Conservation (phyloP, 2,797 vertebrate species). For the Micrastur ruficollis region DNA sequence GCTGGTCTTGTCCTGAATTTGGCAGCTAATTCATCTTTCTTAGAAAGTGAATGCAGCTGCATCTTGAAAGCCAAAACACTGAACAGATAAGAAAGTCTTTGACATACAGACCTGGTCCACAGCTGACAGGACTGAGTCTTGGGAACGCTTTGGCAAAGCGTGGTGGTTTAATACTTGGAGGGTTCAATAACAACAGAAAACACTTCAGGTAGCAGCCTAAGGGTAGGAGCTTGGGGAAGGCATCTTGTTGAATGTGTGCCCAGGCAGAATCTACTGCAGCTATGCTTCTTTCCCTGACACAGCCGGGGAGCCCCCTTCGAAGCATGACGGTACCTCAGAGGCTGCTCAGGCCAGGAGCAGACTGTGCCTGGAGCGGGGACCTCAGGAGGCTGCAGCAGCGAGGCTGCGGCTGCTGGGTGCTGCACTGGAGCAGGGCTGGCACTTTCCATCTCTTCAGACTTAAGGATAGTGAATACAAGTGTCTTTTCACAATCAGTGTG, state of each 20-base stretch:
- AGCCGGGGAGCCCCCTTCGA: background rate
- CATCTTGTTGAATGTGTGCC: background rate
- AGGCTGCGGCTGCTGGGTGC: background rate
- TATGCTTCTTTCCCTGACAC: background rate
- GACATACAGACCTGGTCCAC: background rate
- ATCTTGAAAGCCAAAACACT: background rate
- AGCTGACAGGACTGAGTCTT: background rate
- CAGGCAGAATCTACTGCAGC: background rate
- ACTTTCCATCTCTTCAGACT: background rate
- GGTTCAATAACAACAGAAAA: background rate
- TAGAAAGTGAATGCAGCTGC: background rate
- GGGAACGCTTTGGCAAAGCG: background rate
- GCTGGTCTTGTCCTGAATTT: background rate
- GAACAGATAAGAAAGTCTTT: background rate
- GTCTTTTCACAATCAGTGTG: background rate
- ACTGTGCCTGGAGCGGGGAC: background rate
- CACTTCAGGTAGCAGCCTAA: background rate
- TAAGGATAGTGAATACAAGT: background rate
- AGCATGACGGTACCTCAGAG: background rate
- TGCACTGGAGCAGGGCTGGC: background rate
- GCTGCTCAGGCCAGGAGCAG: background rate
- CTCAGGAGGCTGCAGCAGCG: background rate
- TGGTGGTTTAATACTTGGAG: background rate
- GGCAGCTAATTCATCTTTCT: background rate
- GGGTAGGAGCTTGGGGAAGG: background rate